Evolutionary conservation across 1,140 invertebrate species (phyloP).

Genomic region (Sinonovacula constricta): DNA sequence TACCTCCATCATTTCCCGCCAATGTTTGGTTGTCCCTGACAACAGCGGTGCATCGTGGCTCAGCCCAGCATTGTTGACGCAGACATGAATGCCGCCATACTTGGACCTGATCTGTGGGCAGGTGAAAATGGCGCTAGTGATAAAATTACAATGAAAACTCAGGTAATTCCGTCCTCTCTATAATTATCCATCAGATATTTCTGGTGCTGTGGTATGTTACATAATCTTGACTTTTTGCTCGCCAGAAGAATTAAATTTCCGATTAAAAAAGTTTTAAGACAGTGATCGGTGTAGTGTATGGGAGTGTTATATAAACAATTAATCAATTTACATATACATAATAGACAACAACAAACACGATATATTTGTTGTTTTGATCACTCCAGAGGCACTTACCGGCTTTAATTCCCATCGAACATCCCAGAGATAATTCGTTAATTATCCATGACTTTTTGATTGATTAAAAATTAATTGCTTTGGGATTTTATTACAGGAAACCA

Average conservation of each 20-base stretch:
- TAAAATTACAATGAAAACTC: neutral
- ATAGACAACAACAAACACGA: too few species aligned
- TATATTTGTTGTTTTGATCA: too few species aligned
- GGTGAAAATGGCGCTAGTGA: too few species aligned
- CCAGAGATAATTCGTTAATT: too few species aligned
- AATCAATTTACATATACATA: too few species aligned
- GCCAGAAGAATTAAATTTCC: neutral
- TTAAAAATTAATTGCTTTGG: too few species aligned
- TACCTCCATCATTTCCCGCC: constrained; percentile 82
- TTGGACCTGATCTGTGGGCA: constrained; percentile 77
- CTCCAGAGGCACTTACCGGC: too few species aligned
- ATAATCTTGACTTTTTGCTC: neutral
- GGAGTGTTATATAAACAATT: too few species aligned
- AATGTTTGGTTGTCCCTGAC: constrained; percentile 77
- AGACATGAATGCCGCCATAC: constrained; percentile 83
- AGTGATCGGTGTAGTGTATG: neutral
- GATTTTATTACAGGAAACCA: too few species aligned
- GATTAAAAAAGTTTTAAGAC: neutral
- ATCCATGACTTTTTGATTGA: too few species aligned
- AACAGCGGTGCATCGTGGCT: constrained; percentile 75
- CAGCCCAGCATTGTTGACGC: constrained; percentile 88
- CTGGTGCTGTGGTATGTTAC: neutral
- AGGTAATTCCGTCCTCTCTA: neutral
- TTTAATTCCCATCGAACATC: too few species aligned
- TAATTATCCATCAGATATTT: neutral